A percentile compares a stretch with the other conserved stretches of the same genome.
Conservation (phyloP, 2,888 invertebrate genomes). For the Meghimatium bilineatum region DNA sequence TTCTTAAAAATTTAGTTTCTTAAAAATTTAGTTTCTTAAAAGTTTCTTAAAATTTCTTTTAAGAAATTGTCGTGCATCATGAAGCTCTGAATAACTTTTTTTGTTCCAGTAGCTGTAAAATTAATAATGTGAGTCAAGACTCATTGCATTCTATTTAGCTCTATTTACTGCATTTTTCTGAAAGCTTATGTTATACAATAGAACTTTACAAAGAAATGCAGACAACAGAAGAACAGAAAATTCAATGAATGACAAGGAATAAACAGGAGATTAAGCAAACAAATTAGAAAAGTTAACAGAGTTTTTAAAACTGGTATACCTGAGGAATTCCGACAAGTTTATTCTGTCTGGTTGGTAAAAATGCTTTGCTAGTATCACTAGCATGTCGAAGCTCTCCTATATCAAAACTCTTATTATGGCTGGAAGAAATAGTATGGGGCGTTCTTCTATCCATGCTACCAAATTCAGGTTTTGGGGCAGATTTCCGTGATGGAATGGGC, state of each 20-base stretch:
- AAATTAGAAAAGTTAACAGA: neutral
- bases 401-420: conserved; percentile 45
- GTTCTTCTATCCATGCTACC: conserved; percentile 44
- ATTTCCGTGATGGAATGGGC: conserved; percentile 28
- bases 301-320: conserved; percentile 45
- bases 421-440: conserved; percentile 1
- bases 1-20: too few species aligned
- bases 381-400: conserved; percentile 43
- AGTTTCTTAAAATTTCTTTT: too few species aligned
- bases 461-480: conserved; percentile 36
- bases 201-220: neutral
- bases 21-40: too few species aligned
- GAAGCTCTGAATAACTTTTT: too few species aligned
- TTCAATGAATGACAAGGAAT: neutral
- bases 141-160: neutral
- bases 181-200: neutral
- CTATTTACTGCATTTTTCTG: neutral
- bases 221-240: neutral
- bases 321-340: conserved; percentile 55
- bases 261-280: neutral
- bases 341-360: conserved; percentile 50
- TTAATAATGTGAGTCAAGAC: too few species aligned
- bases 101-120: too few species aligned
- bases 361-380: conserved; percentile 59
- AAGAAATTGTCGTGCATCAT: too few species aligned